Evolutionary conservation across 2,113 vertebrate species (phyloP).

Genomic region (Sclerurus mexicanus): DNA sequence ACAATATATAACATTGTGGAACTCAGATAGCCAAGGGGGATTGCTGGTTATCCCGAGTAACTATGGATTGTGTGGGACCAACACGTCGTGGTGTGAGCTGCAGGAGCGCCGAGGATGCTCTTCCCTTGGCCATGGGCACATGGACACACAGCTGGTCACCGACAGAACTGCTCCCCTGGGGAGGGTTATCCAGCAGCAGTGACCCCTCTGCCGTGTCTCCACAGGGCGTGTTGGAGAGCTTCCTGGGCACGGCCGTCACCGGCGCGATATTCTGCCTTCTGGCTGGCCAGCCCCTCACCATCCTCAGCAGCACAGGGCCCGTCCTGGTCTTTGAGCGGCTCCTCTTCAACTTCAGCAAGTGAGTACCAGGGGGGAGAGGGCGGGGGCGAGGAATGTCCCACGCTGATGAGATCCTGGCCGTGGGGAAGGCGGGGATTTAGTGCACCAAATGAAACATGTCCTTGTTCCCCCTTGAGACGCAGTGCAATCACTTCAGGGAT

Average conservation of each 20-base stretch:
- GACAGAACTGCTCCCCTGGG: accelerated
- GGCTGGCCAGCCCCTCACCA: conserved; percentile 92
- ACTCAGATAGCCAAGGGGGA: neutral
- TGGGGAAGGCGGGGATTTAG: conserved; percentile 12
- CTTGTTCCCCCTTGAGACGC: neutral
- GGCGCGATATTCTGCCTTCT: conserved; percentile 93
- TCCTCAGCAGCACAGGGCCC: conserved; percentile 96
- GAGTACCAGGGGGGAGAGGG: neutral
- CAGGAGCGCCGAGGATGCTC: neutral
- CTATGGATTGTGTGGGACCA: accelerated
- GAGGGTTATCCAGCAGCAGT: neutral
- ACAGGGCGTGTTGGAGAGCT: conserved; percentile 97
- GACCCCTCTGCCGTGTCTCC: neutral
- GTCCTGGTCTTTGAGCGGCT: conserved; percentile 96
- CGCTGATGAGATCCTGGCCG: neutral
- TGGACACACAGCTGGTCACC: too few species aligned
- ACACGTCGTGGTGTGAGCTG: accelerated
- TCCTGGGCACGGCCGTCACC: conserved; percentile 91
- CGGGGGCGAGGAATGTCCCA: too few species aligned
- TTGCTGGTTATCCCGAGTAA: neutral
- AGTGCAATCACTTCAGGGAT: neutral
- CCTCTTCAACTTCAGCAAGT: conserved; percentile 98
- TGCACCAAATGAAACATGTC: neutral
- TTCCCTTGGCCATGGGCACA: neutral
- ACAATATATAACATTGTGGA: accelerated